Percentiles rank a stretch among this genome's conserved stretches.
Evolutionary conservation across 2,888 invertebrate species (phyloP).

Genomic region (Scotopteryx bipunctaria): DNA sequence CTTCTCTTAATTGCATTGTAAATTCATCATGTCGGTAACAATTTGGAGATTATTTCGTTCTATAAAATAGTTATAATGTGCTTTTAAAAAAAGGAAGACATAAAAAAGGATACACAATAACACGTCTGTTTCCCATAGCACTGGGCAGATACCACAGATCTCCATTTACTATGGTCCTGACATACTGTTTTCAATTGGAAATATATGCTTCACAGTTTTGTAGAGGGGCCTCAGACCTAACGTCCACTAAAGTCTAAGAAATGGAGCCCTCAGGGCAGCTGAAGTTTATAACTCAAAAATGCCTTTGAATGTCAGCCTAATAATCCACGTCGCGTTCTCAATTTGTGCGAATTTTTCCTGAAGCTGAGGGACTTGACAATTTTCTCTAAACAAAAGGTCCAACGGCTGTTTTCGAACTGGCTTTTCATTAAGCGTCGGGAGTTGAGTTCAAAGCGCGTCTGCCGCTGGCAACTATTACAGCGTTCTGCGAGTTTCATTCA

Average conservation of each 20-base stretch:
- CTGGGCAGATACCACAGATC: too few species aligned
- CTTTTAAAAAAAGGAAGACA: background rate
- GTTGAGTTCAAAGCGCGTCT: constrained; percentile 49
- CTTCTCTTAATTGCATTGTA: constrained; percentile 4
- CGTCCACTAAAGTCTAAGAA: too few species aligned
- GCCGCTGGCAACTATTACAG: constrained; percentile 52
- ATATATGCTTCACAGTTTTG: too few species aligned
- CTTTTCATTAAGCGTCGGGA: constrained; percentile 54
- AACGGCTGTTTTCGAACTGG: constrained; percentile 51
- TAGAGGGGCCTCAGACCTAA: too few species aligned
- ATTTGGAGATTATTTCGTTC: background rate
- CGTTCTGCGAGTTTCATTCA: constrained; percentile 47
- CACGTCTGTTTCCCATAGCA: too few species aligned
- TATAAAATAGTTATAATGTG: too few species aligned
- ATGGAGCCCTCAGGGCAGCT: too few species aligned
- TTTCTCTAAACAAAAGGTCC: constrained; percentile 52
- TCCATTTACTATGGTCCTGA: too few species aligned
- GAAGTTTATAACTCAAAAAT: constrained; percentile 19
- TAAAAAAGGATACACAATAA: too few species aligned
- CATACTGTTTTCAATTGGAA: too few species aligned
- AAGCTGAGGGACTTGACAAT: constrained; percentile 42
- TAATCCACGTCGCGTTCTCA: constrained; percentile 33
- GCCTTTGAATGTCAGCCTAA: constrained; percentile 22
- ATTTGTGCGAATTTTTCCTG: constrained; percentile 43
- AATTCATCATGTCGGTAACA: constrained; percentile 14